A percentile compares a stretch with the other conserved stretches of the same genome.
phyloP scores from a whole-genome alignment of 2,113 vertebrate species.

The Pogonocichla stellata region DNA sequence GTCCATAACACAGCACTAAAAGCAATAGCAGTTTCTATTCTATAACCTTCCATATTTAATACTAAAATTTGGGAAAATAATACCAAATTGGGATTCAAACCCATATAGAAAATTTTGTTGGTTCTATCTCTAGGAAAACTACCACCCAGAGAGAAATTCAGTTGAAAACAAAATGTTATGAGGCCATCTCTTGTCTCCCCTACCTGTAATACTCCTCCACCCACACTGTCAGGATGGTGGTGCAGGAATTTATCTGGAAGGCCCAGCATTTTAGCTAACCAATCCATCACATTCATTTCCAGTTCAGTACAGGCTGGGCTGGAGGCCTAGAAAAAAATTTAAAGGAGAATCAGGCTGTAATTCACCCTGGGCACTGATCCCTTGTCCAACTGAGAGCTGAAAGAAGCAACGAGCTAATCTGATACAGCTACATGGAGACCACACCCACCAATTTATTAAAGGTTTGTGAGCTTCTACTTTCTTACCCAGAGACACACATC shows the following conservation, averaged over 20 bases:
- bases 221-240: conserved; percentile 83
- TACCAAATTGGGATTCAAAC: not conserved
- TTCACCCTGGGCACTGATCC: not conserved
- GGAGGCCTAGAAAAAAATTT: conserved; percentile 79
- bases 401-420: not conserved
- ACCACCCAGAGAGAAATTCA: not conserved
- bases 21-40: not conserved
- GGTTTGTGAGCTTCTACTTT: not conserved
- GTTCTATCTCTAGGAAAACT: not conserved
- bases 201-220: conserved; percentile 93
- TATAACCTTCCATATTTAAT: not conserved
- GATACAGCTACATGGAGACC: not conserved
- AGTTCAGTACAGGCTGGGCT: conserved; percentile 95
- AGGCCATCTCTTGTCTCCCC: not conserved
- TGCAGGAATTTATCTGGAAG: conserved; percentile 91
- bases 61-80: not conserved
- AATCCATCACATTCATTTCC: conserved; percentile 96
- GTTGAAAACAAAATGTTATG: not conserved
- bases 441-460: not conserved
- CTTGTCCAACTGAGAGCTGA: accelerated
- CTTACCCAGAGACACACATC: not conserved
- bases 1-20: not conserved
- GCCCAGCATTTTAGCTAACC: conserved; percentile 93
- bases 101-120: not conserved
- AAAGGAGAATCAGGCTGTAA: not conserved